Percentiles rank a stretch among this genome's conserved stretches.
Evolutionary conservation across 2,888 invertebrate species (phyloP).

Genomic region (Catocala sponsa): DNA sequence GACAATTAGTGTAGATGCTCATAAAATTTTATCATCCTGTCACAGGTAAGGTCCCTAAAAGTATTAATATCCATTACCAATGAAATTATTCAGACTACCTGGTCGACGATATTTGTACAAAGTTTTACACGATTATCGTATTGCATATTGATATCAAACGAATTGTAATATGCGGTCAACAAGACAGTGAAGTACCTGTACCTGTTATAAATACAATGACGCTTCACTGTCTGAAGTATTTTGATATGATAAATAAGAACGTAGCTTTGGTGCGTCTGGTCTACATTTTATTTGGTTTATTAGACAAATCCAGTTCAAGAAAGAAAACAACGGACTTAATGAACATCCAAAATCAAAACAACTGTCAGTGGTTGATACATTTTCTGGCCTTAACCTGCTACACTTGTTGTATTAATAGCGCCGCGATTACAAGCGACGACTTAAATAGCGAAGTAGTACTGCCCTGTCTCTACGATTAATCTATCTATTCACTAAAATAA

Average conservation of each 20-base stretch:
- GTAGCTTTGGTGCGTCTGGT: neutral
- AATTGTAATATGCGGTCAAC: neutral
- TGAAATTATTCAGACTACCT: slow-evolving; percentile 38
- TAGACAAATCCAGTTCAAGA: too few relatives aligned
- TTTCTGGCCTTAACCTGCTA: too few relatives aligned
- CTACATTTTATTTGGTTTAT: too few relatives aligned
- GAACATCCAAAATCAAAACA: too few relatives aligned
- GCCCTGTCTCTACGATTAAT: too few relatives aligned
- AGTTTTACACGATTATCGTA: slow-evolving; percentile 4
- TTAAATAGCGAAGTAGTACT: too few relatives aligned
- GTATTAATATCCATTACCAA: slow-evolving; percentile 46
- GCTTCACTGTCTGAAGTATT: neutral
- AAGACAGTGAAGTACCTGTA: neutral
- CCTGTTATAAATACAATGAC: neutral
- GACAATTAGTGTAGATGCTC: slow-evolving; percentile 64
- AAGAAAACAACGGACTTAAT: too few relatives aligned
- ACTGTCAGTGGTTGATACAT: too few relatives aligned
- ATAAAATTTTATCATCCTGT: slow-evolving; percentile 52
- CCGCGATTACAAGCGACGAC: too few relatives aligned
- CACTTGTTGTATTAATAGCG: too few relatives aligned
- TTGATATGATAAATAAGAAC: neutral
- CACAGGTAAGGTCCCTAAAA: slow-evolving; percentile 39
- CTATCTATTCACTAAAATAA: too few relatives aligned
- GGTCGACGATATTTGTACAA: neutral
- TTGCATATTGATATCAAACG: neutral